Evolutionary conservation across 1,140 invertebrate species (phyloP).

Genomic region (Lepidotrigona ventralis): DNA sequence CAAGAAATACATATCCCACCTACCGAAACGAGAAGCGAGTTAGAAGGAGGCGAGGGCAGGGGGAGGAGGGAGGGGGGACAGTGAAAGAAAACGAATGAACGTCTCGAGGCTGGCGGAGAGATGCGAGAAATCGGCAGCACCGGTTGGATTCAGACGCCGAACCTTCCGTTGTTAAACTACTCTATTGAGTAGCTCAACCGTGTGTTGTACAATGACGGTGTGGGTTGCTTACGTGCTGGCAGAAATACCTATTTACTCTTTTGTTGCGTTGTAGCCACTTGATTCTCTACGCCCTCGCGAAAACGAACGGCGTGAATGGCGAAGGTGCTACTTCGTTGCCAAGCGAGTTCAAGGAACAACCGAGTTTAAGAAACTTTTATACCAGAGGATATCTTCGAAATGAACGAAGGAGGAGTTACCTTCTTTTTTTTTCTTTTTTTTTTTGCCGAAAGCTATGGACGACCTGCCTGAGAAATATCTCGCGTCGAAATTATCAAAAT

Average conservation of each 20-base stretch:
- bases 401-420: background rate
- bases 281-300: background rate
- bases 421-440: background rate
- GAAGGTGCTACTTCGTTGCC: background rate
- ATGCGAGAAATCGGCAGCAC: conserved; percentile 2
- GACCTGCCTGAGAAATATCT: background rate
- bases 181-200: conserved; percentile 42
- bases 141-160: conserved; percentile 44
- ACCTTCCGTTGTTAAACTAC: conserved; percentile 64
- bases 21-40: conserved; percentile 60
- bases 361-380: background rate
- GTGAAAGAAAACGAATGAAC: conserved; percentile 52
- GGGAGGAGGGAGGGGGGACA: conserved; percentile 7
- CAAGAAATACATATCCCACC: conserved; percentile 70
- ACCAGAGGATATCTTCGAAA: background rate
- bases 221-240: conserved; percentile 19
- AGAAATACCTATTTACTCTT: conserved; percentile 33
- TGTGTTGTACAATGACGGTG: conserved; percentile 37
- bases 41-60: background rate
- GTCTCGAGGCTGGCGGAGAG: background rate
- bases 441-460: background rate
- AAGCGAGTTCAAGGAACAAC: background rate
- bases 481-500: background rate
- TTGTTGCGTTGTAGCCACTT: background rate
- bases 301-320: background rate